Base-by-base conservation (phyloP, 2,888 invertebrate species). In the Dolomedes plantarius region DNA sequence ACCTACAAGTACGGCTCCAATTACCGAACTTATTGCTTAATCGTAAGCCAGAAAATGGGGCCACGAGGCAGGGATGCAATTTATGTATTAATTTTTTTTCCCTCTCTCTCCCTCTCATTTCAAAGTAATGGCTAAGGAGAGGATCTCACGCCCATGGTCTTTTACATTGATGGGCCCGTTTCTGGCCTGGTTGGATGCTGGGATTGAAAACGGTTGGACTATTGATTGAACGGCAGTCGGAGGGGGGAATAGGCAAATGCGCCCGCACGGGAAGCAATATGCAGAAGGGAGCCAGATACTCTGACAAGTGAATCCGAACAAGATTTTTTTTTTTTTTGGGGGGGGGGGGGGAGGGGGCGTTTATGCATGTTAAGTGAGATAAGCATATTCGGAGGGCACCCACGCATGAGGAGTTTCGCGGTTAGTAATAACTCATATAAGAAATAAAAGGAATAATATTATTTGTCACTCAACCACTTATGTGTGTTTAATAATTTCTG, bases 21-120 rank as follows among this genome's bases (percentile, higher is more conserved):
- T 56, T 56, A 56, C 56, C 5, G 56, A 56, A 23, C 3, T 16
- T 23, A 16, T 56, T 56, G 56, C 56, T 56, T 56, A 56, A 56
- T 46, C 46, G 13, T 2, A 46, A 3, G 56, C 19, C 56, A 1
- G 1, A 56, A 56, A 56, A 23, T 19, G 56, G 23, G 56, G 56
- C 56, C 41, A 56, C 56, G 56, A 5, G 56, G 3, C 5, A 56
- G 23, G 56, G 56, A 56, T 56, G 56, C 23, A 56, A 23, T 56
- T 23, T 56, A 56, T 56, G 56, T 23, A 56, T 56, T 56, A 56
- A 56, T 56, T 56, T 56, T 23, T 56, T 56, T 16, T 46, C 16
- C 16, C 46, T 46, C 16, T 23, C 3, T 56, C 16, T 46, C 16
- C 16, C 46, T 46, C 16, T 23, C 3, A 23, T 7, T 7, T 9